Evolutionary conservation across 2,113 vertebrate genomes (phyloP).

Genomic region (Catharus fuscescens): DNA sequence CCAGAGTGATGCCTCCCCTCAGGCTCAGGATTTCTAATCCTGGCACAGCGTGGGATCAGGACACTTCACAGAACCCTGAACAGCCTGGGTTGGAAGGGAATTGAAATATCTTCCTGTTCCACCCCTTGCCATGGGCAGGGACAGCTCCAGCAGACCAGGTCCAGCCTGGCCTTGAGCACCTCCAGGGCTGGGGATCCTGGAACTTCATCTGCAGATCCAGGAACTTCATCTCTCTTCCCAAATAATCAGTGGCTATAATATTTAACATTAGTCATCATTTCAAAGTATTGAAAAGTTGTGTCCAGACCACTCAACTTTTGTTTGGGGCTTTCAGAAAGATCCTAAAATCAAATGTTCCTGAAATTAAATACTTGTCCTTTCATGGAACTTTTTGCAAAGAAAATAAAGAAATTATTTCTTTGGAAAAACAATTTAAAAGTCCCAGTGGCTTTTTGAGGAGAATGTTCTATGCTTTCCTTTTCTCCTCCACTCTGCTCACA

Average conservation of each 20-base stretch:
- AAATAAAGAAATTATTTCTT: neutral
- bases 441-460: neutral
- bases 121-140: neutral
- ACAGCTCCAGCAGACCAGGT: neutral
- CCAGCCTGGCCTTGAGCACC: neutral
- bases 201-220: neutral
- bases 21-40: neutral
- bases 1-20: neutral
- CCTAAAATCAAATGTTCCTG: neutral
- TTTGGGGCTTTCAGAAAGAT: neutral
- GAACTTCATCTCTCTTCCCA: neutral
- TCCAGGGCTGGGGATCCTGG: neutral
- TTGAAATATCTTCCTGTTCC: neutral
- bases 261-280: neutral
- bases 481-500: neutral
- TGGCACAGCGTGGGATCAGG: neutral
- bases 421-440: neutral
- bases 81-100: neutral
- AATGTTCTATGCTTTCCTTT: neutral
- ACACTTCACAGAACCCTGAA: neutral
- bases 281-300: neutral
- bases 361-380: neutral
- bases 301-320: neutral
- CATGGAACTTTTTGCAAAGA: neutral
- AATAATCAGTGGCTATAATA: neutral